Percentiles rank a stretch among this genome's conserved stretches.
Evolutionary conservation across 2,797 vertebrate genomes (phyloP).

Genomic region (Danionella dracula): DNA sequence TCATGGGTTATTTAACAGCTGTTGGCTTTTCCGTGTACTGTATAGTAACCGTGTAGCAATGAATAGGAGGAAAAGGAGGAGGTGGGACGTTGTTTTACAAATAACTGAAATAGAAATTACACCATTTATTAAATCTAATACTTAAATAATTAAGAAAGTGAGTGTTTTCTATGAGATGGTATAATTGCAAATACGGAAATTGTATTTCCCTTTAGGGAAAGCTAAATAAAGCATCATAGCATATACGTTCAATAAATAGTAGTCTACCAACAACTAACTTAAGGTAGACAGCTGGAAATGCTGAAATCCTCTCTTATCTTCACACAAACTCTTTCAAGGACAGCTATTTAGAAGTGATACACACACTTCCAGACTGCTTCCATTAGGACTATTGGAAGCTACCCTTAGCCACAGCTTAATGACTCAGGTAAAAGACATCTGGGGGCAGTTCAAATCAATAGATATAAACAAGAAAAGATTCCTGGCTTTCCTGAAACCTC

Average conservation of each 20-base stretch:
- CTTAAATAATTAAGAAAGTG: too few species aligned
- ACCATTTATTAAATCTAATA: too few species aligned
- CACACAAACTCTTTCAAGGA: background rate
- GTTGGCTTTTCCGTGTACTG: too few species aligned
- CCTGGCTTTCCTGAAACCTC: slow-evolving; percentile 5
- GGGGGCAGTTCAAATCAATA: slow-evolving; percentile 33
- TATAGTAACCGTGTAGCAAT: too few species aligned
- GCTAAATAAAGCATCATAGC: too few species aligned
- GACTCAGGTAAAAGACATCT: slow-evolving; percentile 25
- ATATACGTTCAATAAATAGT: background rate
- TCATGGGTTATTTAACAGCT: too few species aligned
- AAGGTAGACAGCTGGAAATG: background rate
- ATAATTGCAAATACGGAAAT: too few species aligned
- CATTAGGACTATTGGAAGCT: slow-evolving; percentile 11
- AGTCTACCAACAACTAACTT: background rate
- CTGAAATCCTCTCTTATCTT: slow-evolving; percentile 13
- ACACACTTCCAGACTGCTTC: background rate
- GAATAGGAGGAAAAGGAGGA: too few species aligned
- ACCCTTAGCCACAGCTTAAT: slow-evolving; percentile 39
- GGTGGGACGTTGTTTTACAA: too few species aligned
- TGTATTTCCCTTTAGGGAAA: too few species aligned
- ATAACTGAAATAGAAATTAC: too few species aligned
- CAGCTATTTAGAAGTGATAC: slow-evolving; percentile 8
- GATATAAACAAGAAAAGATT: slow-evolving; percentile 41
- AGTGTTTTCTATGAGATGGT: too few species aligned